These are phyloP conservation scores for Eristalis pertinax DNA, from an alignment of 2,888 invertebrate species.

Conservation along the genomic window DNA sequence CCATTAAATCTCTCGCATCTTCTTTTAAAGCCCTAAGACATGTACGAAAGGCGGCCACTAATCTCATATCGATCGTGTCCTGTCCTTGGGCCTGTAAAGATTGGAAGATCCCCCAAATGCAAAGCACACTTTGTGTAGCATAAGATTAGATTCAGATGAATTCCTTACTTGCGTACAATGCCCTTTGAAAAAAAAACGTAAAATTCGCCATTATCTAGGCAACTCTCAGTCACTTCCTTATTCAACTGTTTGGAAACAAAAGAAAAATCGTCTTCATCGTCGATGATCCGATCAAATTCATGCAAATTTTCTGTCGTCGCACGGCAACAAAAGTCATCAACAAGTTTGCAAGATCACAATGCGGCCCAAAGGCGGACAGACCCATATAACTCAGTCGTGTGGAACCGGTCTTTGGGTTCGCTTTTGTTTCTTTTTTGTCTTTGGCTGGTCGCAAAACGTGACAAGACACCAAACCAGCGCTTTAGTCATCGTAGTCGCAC, in stretches of 20 bases:
- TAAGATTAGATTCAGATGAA: too few relatives aligned
- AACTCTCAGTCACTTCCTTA: not conserved
- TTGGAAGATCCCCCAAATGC: too few relatives aligned
- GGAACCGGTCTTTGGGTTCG: conserved; percentile 28
- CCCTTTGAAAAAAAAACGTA: not conserved
- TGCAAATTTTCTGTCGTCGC: conserved; percentile 26
- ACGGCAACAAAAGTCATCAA: conserved; percentile 10
- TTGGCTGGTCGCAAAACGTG: conserved; percentile 40
- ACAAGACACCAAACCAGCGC: conserved; percentile 29
- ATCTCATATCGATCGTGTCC: not conserved
- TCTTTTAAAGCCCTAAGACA: not conserved
- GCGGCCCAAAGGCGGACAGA: conserved; percentile 2
- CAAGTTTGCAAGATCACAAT: conserved; percentile 35
- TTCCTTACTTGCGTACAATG: not conserved
- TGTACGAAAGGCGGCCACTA: not conserved
- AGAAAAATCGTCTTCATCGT: not conserved
- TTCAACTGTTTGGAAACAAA: not conserved
- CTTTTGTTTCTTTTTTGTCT: not conserved
- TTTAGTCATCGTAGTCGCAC: conserved; percentile 7
- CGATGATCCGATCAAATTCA: conserved; percentile 13
- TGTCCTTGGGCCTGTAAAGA: too few relatives aligned
- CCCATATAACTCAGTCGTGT: not conserved
- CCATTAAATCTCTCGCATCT: not conserved
- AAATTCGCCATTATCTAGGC: not conserved
- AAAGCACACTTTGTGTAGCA: too few relatives aligned